Conservation (phyloP, 2,797 vertebrate species). For the Sebastes miniatus region DNA sequence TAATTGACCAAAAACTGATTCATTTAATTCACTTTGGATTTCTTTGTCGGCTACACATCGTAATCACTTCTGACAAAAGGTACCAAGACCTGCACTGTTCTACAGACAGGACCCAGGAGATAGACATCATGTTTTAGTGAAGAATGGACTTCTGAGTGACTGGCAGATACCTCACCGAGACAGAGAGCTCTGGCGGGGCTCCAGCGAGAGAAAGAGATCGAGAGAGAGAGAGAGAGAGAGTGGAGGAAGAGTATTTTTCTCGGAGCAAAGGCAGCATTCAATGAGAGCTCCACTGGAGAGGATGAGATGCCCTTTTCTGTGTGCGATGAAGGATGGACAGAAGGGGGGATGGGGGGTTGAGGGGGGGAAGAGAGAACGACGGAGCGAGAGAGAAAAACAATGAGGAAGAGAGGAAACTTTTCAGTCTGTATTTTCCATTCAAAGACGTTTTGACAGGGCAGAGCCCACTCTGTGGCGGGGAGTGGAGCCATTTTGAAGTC, state of each 20-base stretch:
- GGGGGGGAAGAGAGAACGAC: constrained; percentile 6
- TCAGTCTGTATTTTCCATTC: constrained; percentile 79
- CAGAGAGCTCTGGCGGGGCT: constrained; percentile 64
- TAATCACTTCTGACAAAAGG: constrained; percentile 66
- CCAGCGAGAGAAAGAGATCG: constrained; percentile 23
- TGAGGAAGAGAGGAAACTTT: constrained; percentile 64
- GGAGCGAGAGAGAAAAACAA: constrained; percentile 49
- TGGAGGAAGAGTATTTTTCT: constrained; percentile 47
- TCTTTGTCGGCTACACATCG: constrained; percentile 40
- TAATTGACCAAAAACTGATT: constrained; percentile 7
- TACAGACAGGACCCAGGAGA: constrained; percentile 67
- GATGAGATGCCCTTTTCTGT: constrained; percentile 75
- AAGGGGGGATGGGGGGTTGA: constrained; percentile 1
- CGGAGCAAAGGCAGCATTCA: constrained; percentile 65
- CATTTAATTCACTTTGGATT: constrained; percentile 4
- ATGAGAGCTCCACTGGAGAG: constrained; percentile 69
- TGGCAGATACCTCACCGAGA: constrained; percentile 75
- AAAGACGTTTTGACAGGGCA: constrained; percentile 84
- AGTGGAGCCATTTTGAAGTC: constrained; percentile 83
- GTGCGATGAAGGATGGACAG: constrained; percentile 77
- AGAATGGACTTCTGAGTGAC: constrained; percentile 72
- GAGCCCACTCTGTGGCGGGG: constrained; percentile 76
- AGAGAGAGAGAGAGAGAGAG: constrained; percentile 1
- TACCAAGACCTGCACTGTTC: constrained; percentile 57
- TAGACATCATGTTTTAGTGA: constrained; percentile 74